Evolutionary conservation across 2,113 vertebrate genomes (phyloP), one percentile per base, ranked within the genome.

Genomic region (Pseudorasbora parva): DNA sequence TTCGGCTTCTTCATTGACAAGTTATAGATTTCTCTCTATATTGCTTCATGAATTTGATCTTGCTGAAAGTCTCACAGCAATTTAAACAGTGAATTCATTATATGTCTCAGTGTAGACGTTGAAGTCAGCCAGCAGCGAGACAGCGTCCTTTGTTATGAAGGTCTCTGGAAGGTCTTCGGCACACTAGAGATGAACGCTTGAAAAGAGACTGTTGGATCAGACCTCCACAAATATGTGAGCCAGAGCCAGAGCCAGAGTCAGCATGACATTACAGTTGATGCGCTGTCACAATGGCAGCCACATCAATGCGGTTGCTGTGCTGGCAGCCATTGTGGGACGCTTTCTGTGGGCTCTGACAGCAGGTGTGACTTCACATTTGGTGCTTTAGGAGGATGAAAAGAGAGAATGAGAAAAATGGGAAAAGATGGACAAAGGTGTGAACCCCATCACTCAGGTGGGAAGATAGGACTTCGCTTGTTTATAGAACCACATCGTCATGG

Each of bases 401-500:
- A 79, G n/a, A n/a, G 25, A 86, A 57, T 5, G 27, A 56, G 54
- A 37, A 82, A 80, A 72, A 17, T 15, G 62, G 74, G 87, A 87
- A 60, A 30, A 76, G 76, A 85, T 62, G 27, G 87, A 83, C 81
- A 91, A 89, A 90, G 87, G 88, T 87, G 85, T 86, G 88, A 81
- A 90, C 88, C 79, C 82, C 59, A 4, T 82, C 74, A 78, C 80
- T 49, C 54, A 51, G 49, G n/a, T 47, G 2, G 78, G 86, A 82
- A 76, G 84, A 88, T 85, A 82, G 85, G 72, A 25, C 27, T 60
- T 37, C 59, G 84, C 84, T 85, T 93, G 91, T 90, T 92, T 88
- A 89, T 89, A 87, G 78, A 86, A 77, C 74, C 83, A 10, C 71
- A 77, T 85, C 4, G 51, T 9, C 14, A 19, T 11, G 54, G 64